phyloP scores from a whole-genome alignment of 2,888 invertebrate genomes.

The Hirtodrosophila cameraria region DNA sequence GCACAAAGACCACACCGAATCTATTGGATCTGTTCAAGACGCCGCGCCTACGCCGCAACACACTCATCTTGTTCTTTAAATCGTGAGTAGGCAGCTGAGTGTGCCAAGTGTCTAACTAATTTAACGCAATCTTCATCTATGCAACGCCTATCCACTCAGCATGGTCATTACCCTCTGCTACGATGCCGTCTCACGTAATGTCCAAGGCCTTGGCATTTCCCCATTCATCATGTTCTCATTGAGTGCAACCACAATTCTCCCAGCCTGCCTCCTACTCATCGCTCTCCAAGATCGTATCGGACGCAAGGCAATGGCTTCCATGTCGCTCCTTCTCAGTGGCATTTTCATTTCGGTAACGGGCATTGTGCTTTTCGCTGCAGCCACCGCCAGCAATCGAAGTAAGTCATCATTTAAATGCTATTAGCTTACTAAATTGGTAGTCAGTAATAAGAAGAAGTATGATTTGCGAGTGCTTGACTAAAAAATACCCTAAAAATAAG shows the following conservation, averaged over 20 bases:
- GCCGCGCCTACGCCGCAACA: slow-evolving; percentile 85
- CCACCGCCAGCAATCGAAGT: slow-evolving; percentile 53
- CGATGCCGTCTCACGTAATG: slow-evolving; percentile 86
- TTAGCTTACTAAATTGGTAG: too few relatives aligned
- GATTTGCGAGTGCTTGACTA: too few relatives aligned
- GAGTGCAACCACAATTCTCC: slow-evolving; percentile 86
- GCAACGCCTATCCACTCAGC: slow-evolving; percentile 74
- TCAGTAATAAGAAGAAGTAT: too few relatives aligned
- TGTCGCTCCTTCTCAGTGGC: slow-evolving; percentile 85
- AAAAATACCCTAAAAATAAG: too few relatives aligned
- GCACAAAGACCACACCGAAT: slow-evolving; percentile 73
- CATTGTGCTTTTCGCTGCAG: slow-evolving; percentile 76
- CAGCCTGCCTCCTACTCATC: slow-evolving; percentile 85
- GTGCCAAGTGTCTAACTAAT: not conserved
- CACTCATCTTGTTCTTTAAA: slow-evolving; percentile 85
- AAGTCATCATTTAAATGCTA: slow-evolving; percentile 25
- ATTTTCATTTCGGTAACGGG: slow-evolving; percentile 85
- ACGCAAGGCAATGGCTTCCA: slow-evolving; percentile 86
- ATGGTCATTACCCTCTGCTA: slow-evolving; percentile 87
- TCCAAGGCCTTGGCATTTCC: slow-evolving; percentile 85
- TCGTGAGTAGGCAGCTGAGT: slow-evolving; percentile 84
- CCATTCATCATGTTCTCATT: slow-evolving; percentile 86
- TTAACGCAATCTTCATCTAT: not conserved
- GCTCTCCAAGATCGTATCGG: slow-evolving; percentile 83
- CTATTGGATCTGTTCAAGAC: slow-evolving; percentile 85